phyloP scores from a whole-genome alignment of 1,140 invertebrate species.

The Stegodyphus dumicola region DNA sequence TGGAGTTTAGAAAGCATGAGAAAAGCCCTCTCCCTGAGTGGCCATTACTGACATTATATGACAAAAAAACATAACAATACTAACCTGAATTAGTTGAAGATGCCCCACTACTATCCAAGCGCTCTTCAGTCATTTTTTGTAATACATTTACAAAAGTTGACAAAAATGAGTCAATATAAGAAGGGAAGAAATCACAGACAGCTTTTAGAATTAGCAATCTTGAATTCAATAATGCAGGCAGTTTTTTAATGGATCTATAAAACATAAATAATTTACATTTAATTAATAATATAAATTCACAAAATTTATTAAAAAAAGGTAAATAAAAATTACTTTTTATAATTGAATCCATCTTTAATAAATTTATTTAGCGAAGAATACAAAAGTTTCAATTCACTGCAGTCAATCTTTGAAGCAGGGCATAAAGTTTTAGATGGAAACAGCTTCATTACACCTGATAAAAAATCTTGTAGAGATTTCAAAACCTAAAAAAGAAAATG shows the following conservation, averaged over 20 bases:
- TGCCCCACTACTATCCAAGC: constrained; percentile 74
- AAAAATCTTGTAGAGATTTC: constrained; percentile 83
- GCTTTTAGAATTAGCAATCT: constrained; percentile 96
- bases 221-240: constrained; percentile 83
- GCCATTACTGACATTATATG: no score
- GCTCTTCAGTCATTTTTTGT: constrained; percentile 90
- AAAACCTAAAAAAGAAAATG: constrained; percentile 73
- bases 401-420: no score
- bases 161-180: constrained; percentile 91
- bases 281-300: constrained; percentile 68
- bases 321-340: no score
- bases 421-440: constrained; percentile 74
- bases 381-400: no score
- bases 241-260: constrained; percentile 74
- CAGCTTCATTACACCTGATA: constrained; percentile 88
- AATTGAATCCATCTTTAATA: no score
- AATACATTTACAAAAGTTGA: constrained; percentile 91
- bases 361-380: no score
- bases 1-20: no score
- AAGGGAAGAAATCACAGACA: constrained; percentile 86
- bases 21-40: no score
- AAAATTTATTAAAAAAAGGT: no score
- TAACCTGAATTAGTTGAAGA: constrained; percentile 67
- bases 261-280: no score
- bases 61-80: neutral